These are phyloP conservation scores for Eriosoma lanigerum DNA, from an alignment of 1,140 invertebrate genomes.

Conservation along the genomic window DNA sequence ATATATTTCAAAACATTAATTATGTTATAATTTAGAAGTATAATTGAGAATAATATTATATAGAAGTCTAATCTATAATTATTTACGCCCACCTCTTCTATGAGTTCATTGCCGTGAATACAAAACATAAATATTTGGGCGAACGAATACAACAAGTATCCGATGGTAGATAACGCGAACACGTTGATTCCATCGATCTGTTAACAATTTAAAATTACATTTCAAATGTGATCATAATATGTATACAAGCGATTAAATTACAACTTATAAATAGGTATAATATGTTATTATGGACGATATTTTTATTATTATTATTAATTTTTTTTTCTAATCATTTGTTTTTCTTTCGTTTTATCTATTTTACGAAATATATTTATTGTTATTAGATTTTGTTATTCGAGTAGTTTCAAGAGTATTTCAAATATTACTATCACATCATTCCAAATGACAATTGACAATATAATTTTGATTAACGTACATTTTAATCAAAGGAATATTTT, in stretches of 20 bases:
- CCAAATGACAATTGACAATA: too few species aligned
- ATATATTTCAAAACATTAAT: too few species aligned
- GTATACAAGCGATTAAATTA: too few species aligned
- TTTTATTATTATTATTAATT: too few species aligned
- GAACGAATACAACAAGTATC: slow-evolving; percentile 75
- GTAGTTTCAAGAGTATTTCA: background rate
- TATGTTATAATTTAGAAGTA: too few species aligned
- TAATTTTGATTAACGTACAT: too few species aligned
- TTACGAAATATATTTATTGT: background rate
- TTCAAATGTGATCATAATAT: background rate
- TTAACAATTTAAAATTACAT: slow-evolving; percentile 43
- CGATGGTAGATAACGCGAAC: slow-evolving; percentile 73
- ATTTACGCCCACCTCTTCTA: slow-evolving; percentile 72
- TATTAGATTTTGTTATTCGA: background rate
- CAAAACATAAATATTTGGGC: slow-evolving; percentile 83
- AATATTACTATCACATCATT: background rate
- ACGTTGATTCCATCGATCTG: slow-evolving; percentile 73
- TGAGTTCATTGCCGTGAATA: slow-evolving; percentile 79
- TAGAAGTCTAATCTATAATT: background rate
- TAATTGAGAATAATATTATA: background rate
- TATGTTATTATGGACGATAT: too few species aligned
- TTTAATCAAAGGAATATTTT: too few species aligned
- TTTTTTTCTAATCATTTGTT: too few species aligned
- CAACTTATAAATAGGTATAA: too few species aligned
- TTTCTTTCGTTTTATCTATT: too few species aligned